A percentile compares a stretch with the other conserved stretches of the same genome.
Conservation (phyloP, 2,113 vertebrate genomes). For the Scalopus aquaticus region DNA sequence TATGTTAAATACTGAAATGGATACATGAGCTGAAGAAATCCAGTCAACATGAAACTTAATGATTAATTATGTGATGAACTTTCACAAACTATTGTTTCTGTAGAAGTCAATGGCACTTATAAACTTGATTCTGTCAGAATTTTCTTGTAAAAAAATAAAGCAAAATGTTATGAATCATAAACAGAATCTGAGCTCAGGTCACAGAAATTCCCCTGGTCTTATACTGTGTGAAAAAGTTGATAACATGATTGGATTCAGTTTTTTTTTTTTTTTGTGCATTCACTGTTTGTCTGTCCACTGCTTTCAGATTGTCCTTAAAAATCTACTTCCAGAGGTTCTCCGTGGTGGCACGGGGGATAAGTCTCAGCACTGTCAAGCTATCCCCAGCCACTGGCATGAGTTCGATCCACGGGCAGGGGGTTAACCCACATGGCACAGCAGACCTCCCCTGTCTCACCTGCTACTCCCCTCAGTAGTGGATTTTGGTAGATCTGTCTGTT, state of each 20-base stretch:
- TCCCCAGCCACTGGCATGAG: no score
- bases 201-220: neutral
- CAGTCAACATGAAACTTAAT: neutral
- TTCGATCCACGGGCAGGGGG: no score
- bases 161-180: neutral
- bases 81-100: neutral
- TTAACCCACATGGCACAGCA: no score
- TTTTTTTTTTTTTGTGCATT: neutral
- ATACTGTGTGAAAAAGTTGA: neutral
- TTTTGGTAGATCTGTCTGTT: no score
- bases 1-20: neutral
- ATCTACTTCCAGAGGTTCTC: neutral
- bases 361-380: no score
- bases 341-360: no score
- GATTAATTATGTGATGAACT: neutral
- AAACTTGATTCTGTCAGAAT: neutral
- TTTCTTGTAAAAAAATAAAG: conserved; percentile 12
- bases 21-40: neutral
- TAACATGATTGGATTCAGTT: neutral
- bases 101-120: neutral
- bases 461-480: no score
- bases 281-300: neutral
- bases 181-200: neutral
- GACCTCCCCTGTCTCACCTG: no score
- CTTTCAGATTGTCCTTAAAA: neutral